These are phyloP conservation scores for Andrena flavipes DNA, from an alignment of 2,888 invertebrate genomes.

Conservation along the genomic window DNA sequence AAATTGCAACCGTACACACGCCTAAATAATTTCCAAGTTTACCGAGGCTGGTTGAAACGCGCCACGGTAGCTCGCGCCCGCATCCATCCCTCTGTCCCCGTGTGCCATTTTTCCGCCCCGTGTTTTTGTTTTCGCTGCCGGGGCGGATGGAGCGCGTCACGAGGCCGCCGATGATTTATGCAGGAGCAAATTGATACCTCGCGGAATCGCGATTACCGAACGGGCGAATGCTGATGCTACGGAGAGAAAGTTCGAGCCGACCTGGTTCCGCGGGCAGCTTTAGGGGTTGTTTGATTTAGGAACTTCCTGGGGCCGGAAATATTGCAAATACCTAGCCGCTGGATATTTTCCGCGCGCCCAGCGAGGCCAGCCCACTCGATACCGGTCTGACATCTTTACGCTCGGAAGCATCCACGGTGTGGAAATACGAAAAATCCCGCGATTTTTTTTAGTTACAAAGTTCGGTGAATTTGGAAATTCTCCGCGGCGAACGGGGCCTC, in stretches of 20 bases:
- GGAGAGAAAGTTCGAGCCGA: conserved; percentile 42
- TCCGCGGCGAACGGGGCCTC: not conserved
- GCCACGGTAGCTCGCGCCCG: not conserved
- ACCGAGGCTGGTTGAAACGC: not conserved
- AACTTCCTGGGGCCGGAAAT: conserved; percentile 23
- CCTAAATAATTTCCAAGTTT: conserved; percentile 56
- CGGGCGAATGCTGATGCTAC: conserved; percentile 1
- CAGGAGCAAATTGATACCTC: conserved; percentile 29
- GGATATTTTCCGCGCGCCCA: not conserved
- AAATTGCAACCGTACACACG: conserved; percentile 52
- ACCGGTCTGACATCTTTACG: not conserved
- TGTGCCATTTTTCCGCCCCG: not conserved
- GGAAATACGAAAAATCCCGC: not conserved
- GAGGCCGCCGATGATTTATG: conserved; percentile 24
- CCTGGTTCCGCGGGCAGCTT: conserved; percentile 44
- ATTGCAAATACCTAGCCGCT: not conserved
- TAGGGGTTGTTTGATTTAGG: conserved; percentile 45
- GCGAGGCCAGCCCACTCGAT: not conserved
- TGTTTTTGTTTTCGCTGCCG: too few species aligned
- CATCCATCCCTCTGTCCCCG: not conserved
- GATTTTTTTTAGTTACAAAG: not conserved
- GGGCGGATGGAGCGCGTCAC: too few species aligned
- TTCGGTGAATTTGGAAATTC: not conserved
- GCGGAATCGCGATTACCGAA: conserved; percentile 28
- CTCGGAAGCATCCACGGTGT: not conserved